Conservation (phyloP, 2,797 vertebrate genomes). For the Micrastur ruficollis region DNA sequence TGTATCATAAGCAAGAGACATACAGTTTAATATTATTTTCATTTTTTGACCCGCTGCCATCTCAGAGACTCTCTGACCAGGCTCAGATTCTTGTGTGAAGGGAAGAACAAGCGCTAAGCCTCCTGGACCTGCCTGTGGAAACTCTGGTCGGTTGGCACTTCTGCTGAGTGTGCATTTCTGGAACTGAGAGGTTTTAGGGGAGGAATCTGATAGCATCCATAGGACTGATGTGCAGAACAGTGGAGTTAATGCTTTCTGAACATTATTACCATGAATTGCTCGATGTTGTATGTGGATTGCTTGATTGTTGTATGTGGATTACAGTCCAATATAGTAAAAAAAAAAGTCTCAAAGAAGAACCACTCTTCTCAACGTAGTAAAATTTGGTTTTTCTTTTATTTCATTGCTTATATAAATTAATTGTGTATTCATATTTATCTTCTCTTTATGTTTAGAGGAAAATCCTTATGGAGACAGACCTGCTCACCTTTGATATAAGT, state of each 20-base stretch:
- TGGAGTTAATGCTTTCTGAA: neutral
- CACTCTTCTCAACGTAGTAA: neutral
- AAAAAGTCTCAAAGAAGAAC: neutral
- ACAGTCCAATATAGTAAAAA: neutral
- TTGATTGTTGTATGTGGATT: neutral
- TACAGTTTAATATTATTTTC: neutral
- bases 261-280: neutral
- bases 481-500: neutral
- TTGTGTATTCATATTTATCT: neutral
- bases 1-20: neutral
- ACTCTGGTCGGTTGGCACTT: neutral
- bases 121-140: neutral
- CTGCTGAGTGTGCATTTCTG: neutral
- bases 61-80: neutral
- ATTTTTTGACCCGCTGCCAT: neutral
- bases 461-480: neutral
- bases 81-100: neutral
- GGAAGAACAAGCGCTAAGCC: neutral
- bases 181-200: neutral
- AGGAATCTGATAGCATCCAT: neutral
- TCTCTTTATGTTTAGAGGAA: neutral
- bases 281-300: neutral
- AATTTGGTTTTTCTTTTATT: neutral
- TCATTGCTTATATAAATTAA: neutral
- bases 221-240: neutral